Percentiles rank a stretch among this genome's conserved stretches.
Conservation (phyloP, 2,797 vertebrate species). For the Enteromius trimaculatus region DNA sequence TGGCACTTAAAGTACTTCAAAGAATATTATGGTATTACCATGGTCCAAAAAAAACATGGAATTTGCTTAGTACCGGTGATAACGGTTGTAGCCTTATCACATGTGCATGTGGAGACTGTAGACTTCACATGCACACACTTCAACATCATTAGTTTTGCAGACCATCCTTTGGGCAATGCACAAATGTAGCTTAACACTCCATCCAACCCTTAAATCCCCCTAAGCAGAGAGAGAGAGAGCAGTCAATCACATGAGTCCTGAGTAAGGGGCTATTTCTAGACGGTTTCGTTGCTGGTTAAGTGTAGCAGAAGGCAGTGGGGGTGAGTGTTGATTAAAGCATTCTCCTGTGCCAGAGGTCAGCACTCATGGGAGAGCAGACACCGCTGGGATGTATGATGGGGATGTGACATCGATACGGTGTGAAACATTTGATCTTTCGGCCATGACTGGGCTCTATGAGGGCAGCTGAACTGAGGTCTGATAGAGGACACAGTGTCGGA, state of each 20-base stretch:
- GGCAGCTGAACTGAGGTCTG: slow-evolving; percentile 41
- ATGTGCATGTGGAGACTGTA: not conserved
- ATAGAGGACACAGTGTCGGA: slow-evolving; percentile 19
- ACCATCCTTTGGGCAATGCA: slow-evolving; percentile 14
- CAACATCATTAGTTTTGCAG: slow-evolving; percentile 22
- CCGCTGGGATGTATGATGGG: slow-evolving; percentile 63
- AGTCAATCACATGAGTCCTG: slow-evolving; percentile 27
- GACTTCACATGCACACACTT: slow-evolving; percentile 7
- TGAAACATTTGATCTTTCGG: slow-evolving; percentile 71
- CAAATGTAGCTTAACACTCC: slow-evolving; percentile 22
- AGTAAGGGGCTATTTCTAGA: slow-evolving; percentile 37
- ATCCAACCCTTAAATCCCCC: slow-evolving; percentile 26
- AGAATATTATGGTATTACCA: not conserved
- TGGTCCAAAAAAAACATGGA: not conserved
- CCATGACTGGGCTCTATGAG: slow-evolving; percentile 13
- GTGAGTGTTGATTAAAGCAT: slow-evolving; percentile 74
- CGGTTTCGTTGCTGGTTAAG: slow-evolving; percentile 28
- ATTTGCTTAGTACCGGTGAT: not conserved
- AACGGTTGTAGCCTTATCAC: not conserved
- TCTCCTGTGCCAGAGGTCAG: slow-evolving; percentile 66
- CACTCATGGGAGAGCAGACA: slow-evolving; percentile 65
- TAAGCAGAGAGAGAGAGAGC: slow-evolving; percentile 21
- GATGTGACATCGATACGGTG: slow-evolving; percentile 72
- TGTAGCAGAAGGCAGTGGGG: slow-evolving; percentile 50
- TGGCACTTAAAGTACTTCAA: not conserved